These are phyloP conservation scores for Leptopilina syphax DNA, from an alignment of 2,888 invertebrate genomes.

Conservation along the genomic window DNA sequence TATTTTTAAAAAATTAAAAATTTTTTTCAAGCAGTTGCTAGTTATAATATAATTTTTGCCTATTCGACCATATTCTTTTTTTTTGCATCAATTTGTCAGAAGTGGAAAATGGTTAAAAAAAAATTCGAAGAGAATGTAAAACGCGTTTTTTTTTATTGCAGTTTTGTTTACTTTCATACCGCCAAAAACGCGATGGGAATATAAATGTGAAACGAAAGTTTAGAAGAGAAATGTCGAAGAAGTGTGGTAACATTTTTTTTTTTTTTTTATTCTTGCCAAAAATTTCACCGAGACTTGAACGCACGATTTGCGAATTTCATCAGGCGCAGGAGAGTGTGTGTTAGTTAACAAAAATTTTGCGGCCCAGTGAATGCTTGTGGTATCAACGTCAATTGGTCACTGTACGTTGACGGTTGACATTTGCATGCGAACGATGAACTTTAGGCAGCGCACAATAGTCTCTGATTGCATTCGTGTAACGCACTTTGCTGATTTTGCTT, in stretches of 20 bases:
- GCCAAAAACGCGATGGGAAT: conserved; percentile 15
- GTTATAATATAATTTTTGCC: too few relatives aligned
- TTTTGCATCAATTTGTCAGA: too few relatives aligned
- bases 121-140: neutral
- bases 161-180: neutral
- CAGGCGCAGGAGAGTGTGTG: neutral
- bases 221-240: conserved; percentile 13
- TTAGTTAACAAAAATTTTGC: conserved; percentile 32
- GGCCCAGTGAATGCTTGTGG: conserved; percentile 28
- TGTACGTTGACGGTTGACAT: conserved; percentile 53
- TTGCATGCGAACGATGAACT: conserved; percentile 64
- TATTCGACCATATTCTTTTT: too few relatives aligned
- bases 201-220: neutral
- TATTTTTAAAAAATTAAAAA: too few relatives aligned
- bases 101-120: neutral
- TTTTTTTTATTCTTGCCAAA: neutral
- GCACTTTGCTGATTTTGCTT: conserved; percentile 60
- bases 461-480: conserved; percentile 62
- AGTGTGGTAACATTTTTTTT: neutral
- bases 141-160: neutral
- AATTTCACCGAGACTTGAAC: neutral
- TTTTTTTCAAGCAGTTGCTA: too few relatives aligned
- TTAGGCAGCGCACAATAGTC: conserved; percentile 57
- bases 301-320: conserved; percentile 20
- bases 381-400: conserved; percentile 49